Evolutionary conservation across 1,140 invertebrate genomes (phyloP).

Genomic region (Phthorimaea operculella): DNA sequence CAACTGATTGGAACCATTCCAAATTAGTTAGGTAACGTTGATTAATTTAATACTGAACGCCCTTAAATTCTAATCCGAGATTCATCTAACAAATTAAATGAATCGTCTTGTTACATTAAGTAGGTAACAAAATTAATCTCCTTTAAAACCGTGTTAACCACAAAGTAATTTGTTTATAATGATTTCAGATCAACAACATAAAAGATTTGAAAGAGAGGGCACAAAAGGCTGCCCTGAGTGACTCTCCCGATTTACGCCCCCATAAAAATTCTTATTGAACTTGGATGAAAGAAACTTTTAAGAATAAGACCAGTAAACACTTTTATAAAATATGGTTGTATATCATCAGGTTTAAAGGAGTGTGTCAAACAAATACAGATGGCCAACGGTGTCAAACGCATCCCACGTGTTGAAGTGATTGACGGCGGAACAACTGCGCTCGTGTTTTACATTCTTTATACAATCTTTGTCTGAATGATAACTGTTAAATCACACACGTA

Average conservation of each 20-base stretch:
- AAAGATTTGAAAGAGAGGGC: background rate
- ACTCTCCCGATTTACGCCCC: background rate
- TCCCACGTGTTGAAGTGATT: conserved; percentile 29
- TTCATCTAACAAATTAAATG: background rate
- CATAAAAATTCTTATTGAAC: conserved; percentile 1
- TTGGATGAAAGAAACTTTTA: background rate
- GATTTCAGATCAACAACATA: background rate
- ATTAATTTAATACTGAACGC: conserved; percentile 27
- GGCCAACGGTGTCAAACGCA: conserved; percentile 31
- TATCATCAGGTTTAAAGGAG: background rate
- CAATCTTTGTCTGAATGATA: conserved; percentile 30
- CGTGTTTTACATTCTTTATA: conserved; percentile 11
- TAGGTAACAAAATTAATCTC: background rate
- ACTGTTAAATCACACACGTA: conserved; percentile 17
- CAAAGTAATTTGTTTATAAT: background rate
- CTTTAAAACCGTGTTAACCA: background rate
- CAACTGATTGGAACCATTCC: conserved; percentile 29
- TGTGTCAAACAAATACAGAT: conserved; percentile 30
- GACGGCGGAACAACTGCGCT: conserved; percentile 31
- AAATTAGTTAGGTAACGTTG: conserved; percentile 29
- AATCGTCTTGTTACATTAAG: background rate
- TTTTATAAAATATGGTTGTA: background rate
- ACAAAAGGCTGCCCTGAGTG: background rate
- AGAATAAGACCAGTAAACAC: background rate
- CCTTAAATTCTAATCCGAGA: conserved; percentile 1